These are phyloP conservation scores for Porites lutea DNA, from an alignment of 64 coral and sea anemone species.

Conservation along the genomic window DNA sequence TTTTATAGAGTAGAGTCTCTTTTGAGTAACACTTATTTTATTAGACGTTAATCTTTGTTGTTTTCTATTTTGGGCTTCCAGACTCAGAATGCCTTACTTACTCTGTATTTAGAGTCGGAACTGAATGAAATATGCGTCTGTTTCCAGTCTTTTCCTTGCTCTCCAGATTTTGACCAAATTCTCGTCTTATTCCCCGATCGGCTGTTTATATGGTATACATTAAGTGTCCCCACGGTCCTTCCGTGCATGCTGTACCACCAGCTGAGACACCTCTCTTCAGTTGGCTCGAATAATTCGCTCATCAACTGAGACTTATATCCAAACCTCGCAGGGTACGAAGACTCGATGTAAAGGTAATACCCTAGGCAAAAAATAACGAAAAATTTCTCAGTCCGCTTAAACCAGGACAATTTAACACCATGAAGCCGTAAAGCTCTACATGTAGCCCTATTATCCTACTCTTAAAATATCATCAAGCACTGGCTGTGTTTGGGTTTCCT, in stretches of 20 bases:
- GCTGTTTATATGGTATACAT: slow-evolving; percentile 54
- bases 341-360: slow-evolving; percentile 64
- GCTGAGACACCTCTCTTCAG: slow-evolving; percentile 36
- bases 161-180: slow-evolving; percentile 55
- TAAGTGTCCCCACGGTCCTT: slow-evolving; percentile 53
- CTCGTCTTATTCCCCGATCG: slow-evolving; percentile 23
- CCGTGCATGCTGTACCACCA: slow-evolving; percentile 76
- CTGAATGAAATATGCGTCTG: slow-evolving; percentile 22
- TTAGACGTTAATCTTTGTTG: no score
- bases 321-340: slow-evolving; percentile 59
- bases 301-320: slow-evolving; percentile 58
- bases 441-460: no score
- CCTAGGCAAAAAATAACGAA: neutral
- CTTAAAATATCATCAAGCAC: no score
- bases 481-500: no score
- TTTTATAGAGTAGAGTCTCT: no score
- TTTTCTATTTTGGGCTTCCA: no score
- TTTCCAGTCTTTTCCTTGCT: slow-evolving; percentile 59
- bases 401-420: neutral
- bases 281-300: slow-evolving; percentile 40
- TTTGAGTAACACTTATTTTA: no score
- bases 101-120: slow-evolving; percentile 63
- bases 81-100: neutral
- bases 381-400: no score
- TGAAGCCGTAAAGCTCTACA: neutral